Evolutionary conservation across 2,888 invertebrate genomes (phyloP).

Genomic region (Cheilosia soror): DNA sequence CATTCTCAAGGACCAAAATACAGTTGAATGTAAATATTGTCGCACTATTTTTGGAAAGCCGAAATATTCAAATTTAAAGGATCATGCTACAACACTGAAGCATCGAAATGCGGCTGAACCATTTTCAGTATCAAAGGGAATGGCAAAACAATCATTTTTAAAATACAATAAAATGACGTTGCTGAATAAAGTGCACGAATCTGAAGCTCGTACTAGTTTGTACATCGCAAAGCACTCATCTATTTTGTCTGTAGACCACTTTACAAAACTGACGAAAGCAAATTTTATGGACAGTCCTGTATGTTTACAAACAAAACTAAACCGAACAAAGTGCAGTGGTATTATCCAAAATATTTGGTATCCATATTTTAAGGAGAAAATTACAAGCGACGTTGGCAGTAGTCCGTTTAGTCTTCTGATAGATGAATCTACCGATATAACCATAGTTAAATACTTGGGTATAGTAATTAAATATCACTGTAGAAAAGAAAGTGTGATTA

Average conservation of each 20-base stretch:
- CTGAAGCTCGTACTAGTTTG: not conserved
- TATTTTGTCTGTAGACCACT: not conserved
- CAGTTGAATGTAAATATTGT: too few relatives aligned
- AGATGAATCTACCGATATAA: constrained; percentile 8
- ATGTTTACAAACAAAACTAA: not conserved
- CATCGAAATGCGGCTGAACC: too few relatives aligned
- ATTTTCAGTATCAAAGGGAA: too few relatives aligned
- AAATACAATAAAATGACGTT: too few relatives aligned
- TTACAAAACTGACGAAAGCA: not conserved
- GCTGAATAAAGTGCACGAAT: too few relatives aligned
- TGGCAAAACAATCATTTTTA: too few relatives aligned
- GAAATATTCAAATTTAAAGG: too few relatives aligned
- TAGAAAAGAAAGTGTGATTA: too few relatives aligned
- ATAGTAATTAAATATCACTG: constrained; percentile 14
- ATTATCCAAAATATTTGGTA: not conserved
- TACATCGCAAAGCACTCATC: constrained; percentile 7
- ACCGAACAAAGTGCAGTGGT: not conserved
- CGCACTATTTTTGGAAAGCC: too few relatives aligned
- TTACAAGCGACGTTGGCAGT: not conserved
- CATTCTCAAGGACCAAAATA: too few relatives aligned
- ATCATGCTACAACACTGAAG: too few relatives aligned
- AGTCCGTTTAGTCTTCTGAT: constrained; percentile 5
- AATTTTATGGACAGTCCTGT: not conserved
- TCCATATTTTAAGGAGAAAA: constrained; percentile 3
- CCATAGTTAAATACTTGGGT: not conserved